phyloP scores from a whole-genome alignment of 2,888 invertebrate species.

The Anthophora plumipes region DNA sequence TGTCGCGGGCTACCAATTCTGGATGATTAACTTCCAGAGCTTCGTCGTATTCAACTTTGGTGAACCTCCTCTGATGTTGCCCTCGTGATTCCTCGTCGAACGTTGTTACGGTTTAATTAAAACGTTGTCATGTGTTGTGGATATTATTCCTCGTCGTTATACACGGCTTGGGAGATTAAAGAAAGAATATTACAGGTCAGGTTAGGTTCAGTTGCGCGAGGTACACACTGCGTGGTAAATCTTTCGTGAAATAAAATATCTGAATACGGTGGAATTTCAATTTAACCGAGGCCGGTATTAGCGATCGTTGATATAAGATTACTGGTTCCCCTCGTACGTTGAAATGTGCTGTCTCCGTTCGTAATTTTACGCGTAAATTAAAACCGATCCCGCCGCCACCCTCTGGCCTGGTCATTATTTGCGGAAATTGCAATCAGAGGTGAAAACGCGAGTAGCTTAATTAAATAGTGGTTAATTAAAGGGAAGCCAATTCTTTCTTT shows the following conservation, averaged over 20 bases:
- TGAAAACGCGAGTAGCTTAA: not conserved
- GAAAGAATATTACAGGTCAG: no score
- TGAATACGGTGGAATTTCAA: not conserved
- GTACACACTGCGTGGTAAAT: no score
- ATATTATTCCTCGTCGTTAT: not conserved
- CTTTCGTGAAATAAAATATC: no score
- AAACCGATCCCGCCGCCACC: not conserved
- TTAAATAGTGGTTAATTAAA: constrained; percentile 18
- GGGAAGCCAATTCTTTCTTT: not conserved
- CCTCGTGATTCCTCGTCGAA: constrained; percentile 18
- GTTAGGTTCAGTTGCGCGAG: no score
- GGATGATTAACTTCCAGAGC: constrained; percentile 49
- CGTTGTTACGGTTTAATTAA: constrained; percentile 26
- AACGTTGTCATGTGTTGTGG: not conserved
- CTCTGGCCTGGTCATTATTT: not conserved
- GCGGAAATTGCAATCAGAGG: not conserved
- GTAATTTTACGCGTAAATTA: not conserved
- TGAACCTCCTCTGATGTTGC: not conserved
- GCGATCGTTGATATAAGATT: not conserved
- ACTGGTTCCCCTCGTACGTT: not conserved
- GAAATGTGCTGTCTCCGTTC: not conserved
- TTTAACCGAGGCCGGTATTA: not conserved
- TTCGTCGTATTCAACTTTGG: constrained; percentile 13
- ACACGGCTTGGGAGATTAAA: not conserved
- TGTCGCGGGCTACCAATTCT: constrained; percentile 34